Evolutionary conservation across 2,797 vertebrate genomes (phyloP).

Genomic region (Columba guinea): DNA sequence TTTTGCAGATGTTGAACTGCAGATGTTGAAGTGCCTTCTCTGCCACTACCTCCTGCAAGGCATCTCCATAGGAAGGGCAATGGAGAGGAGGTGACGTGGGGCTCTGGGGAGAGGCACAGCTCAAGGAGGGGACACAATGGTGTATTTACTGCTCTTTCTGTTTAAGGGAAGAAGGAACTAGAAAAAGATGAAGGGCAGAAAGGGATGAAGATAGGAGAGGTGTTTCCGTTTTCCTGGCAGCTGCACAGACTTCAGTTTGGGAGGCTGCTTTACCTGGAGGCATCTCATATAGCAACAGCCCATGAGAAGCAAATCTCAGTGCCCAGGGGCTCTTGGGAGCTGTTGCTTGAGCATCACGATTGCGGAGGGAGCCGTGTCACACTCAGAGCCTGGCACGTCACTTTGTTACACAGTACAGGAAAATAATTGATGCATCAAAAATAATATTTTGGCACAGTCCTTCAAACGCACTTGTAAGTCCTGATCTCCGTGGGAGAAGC

Average conservation of each 20-base stretch:
- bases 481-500: accelerated
- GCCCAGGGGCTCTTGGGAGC: accelerated
- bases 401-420: neutral
- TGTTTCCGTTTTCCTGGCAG: neutral
- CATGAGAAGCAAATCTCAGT: accelerated
- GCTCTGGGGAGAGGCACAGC: accelerated
- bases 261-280: neutral
- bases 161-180: neutral
- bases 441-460: slow-evolving; percentile 39
- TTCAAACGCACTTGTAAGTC: neutral
- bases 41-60: accelerated
- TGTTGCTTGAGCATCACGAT: neutral
- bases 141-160: neutral
- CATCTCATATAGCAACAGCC: neutral
- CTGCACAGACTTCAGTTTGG: neutral
- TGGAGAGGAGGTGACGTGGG: neutral
- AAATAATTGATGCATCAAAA: slow-evolving; percentile 36
- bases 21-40: neutral
- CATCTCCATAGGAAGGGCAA: accelerated
- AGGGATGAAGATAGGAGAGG: neutral
- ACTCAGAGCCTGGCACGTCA: accelerated
- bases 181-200: neutral
- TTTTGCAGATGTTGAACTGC: neutral
- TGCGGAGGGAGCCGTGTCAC: neutral
- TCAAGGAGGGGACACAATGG: accelerated